These are phyloP conservation scores for Trichogramma pretiosum DNA, from an alignment of 1,140 invertebrate genomes.

Conservation along the genomic window DNA sequence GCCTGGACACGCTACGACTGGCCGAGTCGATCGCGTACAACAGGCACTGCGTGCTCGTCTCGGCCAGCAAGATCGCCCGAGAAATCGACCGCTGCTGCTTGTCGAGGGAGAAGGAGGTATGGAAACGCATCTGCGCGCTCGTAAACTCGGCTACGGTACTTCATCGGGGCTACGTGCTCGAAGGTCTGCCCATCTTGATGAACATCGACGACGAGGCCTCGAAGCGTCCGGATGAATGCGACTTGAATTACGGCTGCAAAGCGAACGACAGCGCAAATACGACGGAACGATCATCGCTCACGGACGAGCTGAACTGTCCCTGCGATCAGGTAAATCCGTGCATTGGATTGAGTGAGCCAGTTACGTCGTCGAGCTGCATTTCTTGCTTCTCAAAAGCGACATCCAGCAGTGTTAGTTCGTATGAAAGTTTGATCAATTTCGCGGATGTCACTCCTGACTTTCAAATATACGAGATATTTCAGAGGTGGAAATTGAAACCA, in stretches of 20 bases:
- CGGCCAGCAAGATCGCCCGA: constrained; percentile 28
- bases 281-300: too few relatives aligned
- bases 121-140: constrained; percentile 43
- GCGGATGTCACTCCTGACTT: not conserved
- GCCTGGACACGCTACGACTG: constrained; percentile 41
- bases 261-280: too few relatives aligned
- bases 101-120: constrained; percentile 42
- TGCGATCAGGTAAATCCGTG: too few relatives aligned
- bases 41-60: constrained; percentile 49
- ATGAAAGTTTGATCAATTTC: not conserved
- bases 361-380: too few relatives aligned
- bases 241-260: too few relatives aligned
- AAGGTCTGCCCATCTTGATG: constrained; percentile 53
- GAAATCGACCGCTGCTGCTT: constrained; percentile 36
- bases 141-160: constrained; percentile 41
- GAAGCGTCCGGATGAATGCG: too few relatives aligned
- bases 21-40: constrained; percentile 47
- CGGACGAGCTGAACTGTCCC: too few relatives aligned
- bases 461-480: constrained; percentile 26
- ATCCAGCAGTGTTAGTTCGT: too few relatives aligned
- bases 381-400: too few relatives aligned
- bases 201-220: too few relatives aligned
- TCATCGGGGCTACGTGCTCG: constrained; percentile 52
- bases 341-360: too few relatives aligned
- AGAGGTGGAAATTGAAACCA: constrained; percentile 36